Evolutionary conservation across 1,140 invertebrate genomes (phyloP), one percentile per base, ranked within the genome.

Genomic region (Brachionus sp.): DNA sequence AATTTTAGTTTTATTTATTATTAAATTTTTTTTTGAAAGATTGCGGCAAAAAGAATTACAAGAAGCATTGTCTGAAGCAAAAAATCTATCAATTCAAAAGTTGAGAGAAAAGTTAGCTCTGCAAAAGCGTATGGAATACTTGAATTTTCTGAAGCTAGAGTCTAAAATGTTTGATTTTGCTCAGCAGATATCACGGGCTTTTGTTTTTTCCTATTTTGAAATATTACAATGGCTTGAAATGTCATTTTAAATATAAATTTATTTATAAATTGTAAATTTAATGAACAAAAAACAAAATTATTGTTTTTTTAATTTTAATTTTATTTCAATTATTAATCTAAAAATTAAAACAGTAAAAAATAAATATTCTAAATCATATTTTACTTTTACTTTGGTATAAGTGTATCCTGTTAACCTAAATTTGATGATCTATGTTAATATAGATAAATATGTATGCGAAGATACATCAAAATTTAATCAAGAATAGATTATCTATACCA

Each of bases 161-260:
- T 80, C 77, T 12, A 80, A 62, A 19, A 80, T 80, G 77, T 66
- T 80, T 12, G 39, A 80, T 5, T 66, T 62, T 66, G 62, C 46
- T 2, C 77, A 80, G 25, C 77, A 80, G 25, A 62, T 80, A 23
- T 62, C 77, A 3, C 33, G 77, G 16, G 77, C 77, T 12, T 80
- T 80, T 80, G 77, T 80, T 25, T 80, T 62, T 80, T 80, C 77
- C 3, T 80, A 80, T 66, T 80, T 80, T 29, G 77, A 80, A 35
- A 37, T 80, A n/a, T 33, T 80, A 46, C 70, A 75, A 75, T 75
- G 70, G 70, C 39, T 75, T 5, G 70, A 75, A 75, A 29, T 46
- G 12, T 25, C 66, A n/a, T 70, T 70, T 70, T 70, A 70, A 70
- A 66, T 23, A n/a, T 50, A 1, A 50, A 13, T n/a, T 50, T 50